Percentiles rank a stretch among this genome's conserved stretches.
These are phyloP conservation scores for Drosophila guanche DNA, from an alignment of 1,140 invertebrate genomes.

Conservation along the genomic window DNA sequence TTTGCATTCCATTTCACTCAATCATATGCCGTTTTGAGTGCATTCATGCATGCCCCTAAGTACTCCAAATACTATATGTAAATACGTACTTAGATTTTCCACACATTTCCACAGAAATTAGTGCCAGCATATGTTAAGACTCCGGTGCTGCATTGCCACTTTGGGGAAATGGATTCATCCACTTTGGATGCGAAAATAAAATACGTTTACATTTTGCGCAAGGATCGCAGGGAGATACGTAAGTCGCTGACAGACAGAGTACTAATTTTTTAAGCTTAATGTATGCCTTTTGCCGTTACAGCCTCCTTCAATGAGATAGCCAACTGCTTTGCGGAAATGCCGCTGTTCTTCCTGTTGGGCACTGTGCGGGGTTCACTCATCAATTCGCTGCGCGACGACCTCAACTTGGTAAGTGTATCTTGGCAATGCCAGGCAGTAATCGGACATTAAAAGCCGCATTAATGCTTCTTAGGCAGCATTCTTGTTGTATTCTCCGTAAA, in stretches of 20 bases:
- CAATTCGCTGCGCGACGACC: slow-evolving; percentile 84
- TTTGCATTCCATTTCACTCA: no score
- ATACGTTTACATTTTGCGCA: slow-evolving; percentile 88
- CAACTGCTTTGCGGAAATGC: slow-evolving; percentile 86
- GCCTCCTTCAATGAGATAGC: slow-evolving; percentile 83
- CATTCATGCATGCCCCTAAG: no score
- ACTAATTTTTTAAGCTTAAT: slow-evolving; percentile 14
- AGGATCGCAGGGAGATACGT: slow-evolving; percentile 85
- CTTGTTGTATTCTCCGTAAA: slow-evolving; percentile 36
- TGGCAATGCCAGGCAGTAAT: slow-evolving; percentile 22
- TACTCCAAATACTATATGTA: background rate
- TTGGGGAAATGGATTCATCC: slow-evolving; percentile 86
- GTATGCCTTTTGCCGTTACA: slow-evolving; percentile 31
- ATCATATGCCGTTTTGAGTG: no score
- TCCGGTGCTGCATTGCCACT: slow-evolving; percentile 87
- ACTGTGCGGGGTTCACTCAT: slow-evolving; percentile 86
- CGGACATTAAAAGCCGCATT: slow-evolving; percentile 56
- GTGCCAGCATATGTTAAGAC: slow-evolving; percentile 84
- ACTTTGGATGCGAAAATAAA: slow-evolving; percentile 84
- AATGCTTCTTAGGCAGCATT: no score
- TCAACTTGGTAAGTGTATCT: slow-evolving; percentile 72
- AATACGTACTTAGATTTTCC: background rate
- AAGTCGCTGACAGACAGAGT: slow-evolving; percentile 39
- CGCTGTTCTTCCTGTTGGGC: slow-evolving; percentile 87
- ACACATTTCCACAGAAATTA: slow-evolving; percentile 68